Evolutionary conservation across 2,113 vertebrate genomes (phyloP), one percentile per base, ranked within the genome.

Genomic region (Limnothrissa miodon): DNA sequence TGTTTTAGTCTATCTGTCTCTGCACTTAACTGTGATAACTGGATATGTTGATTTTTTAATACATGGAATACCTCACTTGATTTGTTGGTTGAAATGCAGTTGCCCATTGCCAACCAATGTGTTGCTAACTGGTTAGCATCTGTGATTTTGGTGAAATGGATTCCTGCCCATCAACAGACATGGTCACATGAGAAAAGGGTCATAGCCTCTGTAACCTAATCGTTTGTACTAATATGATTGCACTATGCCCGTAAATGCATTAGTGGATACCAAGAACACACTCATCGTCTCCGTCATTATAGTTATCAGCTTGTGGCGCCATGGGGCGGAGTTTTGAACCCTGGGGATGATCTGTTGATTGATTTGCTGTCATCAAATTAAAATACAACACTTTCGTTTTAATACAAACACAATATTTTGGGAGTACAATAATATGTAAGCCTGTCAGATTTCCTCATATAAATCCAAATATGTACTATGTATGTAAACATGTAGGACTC

Each of bases 181-280:
- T 70, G 66, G 15, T 74, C 29, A 74, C 66, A 13, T 15, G 29
- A 11, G 6, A 2, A 74, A 39, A 36, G 66, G 66, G 66, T 56
- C 62, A 44, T 45, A 29, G 9, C 19, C 10, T 25, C 29, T 78
- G 84, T 80, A 81, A 87, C 45, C 19, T 25, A 83, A 84, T 53
- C 48, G 39, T 78, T 25, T 79, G 39, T 29, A 21, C 80, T 78
- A 82, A 88, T 80, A 62, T 84, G 79, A 84, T 66, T 82, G 80
- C 39, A 70, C 45, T 62, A 53, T 81, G 78, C 78, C 78, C 83
- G 5, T 59, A 56, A 82, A 81, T 46, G 53, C 82, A 87, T 84
- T 83, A 83, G 81, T 23, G 79, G 66, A 46, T 53, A 83, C 39
- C 42, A 86, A 48, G 33, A 23, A 36, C 45, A 83, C 62, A 13